Base-by-base conservation (phyloP, 1,140 invertebrate species). In the Bathynomus jamesi region DNA sequence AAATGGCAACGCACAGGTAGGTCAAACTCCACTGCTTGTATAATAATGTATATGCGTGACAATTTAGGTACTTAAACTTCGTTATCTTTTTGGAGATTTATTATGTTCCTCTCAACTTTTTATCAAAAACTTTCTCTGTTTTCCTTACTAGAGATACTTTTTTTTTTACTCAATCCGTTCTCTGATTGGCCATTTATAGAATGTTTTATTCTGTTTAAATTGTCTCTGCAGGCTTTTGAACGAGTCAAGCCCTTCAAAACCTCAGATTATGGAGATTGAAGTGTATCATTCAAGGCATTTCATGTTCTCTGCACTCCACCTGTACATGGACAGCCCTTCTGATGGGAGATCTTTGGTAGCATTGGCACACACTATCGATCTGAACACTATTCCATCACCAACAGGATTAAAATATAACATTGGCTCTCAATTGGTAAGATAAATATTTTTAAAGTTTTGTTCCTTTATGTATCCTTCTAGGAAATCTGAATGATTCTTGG, bases 1-100 rank as follows among this genome's bases (percentile, higher is more conserved):
- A 74, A 29, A 66, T 67, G 64, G 72, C 72, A 2, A 74, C 63
- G n/a, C 72, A 74, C 29, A 40, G 67, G 72, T 74, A 70, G 28
- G 28, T 21, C 24, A 60, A 17, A 3, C 24, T 60, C 24, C 1
- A 21, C 46, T 17, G 46, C 24, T 60, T 3, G 24, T 60, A 21
- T 60, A 60, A 60, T 60, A 3, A n/a, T n/a, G n/a, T n/a, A n/a
- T n/a, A n/a, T n/a, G n/a, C n/a, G n/a, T n/a, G n/a, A n/a, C n/a
- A n/a, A n/a, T n/a, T n/a, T n/a, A n/a, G n/a, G n/a, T n/a, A n/a
- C n/a, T n/a, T n/a, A n/a, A n/a, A n/a, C n/a, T n/a, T n/a, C n/a
- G n/a, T n/a, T n/a, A n/a, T n/a, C n/a, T n/a, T n/a, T n/a, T n/a
- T n/a, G n/a, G n/a, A n/a, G n/a, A n/a, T n/a, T n/a, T n/a, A n/a